Base-by-base conservation (phyloP, 2,113 vertebrate species). In the Gambusia affinis region DNA sequence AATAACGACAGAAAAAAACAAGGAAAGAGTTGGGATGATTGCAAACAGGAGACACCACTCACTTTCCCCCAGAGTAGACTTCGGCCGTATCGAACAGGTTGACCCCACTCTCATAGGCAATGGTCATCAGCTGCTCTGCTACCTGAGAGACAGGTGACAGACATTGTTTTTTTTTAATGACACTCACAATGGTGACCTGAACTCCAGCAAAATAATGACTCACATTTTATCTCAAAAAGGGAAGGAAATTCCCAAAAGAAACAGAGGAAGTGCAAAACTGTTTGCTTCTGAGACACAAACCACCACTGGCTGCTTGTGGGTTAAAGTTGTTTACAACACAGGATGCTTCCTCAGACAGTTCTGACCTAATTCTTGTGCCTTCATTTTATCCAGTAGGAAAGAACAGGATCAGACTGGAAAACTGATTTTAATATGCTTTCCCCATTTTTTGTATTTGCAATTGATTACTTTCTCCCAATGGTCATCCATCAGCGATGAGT, bases 41-140 rank as follows among this genome's bases (percentile, higher is more conserved):
- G 65, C 47, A 83, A 86, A 78, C 70, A 27, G 10, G 64, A 70
- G 47, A 64, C 67, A 47, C 69, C 65, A 93, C 94, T 96, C 93
- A 99, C 98, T 96, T 99, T 61, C 98, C 98, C 0, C 96, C 97
- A 0, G 98, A 96, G 3, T 99, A 99, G 82, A 99, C 98, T 87
- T 99, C 98, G 0, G 98, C 98, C 0, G 98, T 99, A 87, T 99
- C 98, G 8, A 99, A 99, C 39, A 99, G 95, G 90, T 99, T 99
- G 72, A 99, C 97, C 1, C 98, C 98, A 0, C 95, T 97, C 86
- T 99, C 98, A 0, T 99, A 99, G 60, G 98, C 98, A 0, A 98
- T 98, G 2, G 97, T 98, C 97, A 98, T 98, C 89, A 99, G 93
- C 92, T 97, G 96, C 89, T 99, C 97, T 0, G 98, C 98, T 81